phyloP scores from a whole-genome alignment of 2,888 invertebrate species.

The Griposia aprilina region DNA sequence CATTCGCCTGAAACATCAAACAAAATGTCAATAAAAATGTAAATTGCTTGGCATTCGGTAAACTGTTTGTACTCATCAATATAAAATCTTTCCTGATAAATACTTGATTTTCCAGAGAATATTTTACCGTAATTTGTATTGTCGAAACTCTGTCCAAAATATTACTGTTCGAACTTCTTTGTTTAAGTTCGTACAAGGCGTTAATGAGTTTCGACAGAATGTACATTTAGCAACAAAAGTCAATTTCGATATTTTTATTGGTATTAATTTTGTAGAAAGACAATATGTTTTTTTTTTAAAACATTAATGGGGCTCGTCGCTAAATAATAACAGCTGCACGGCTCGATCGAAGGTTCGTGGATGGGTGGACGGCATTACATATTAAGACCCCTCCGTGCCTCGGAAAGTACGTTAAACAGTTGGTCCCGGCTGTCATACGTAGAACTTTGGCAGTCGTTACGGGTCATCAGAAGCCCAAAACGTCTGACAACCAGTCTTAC shows the following conservation, averaged over 20 bases:
- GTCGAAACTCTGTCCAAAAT: constrained; percentile 19
- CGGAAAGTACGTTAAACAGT: too few relatives aligned
- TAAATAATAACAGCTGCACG: too few relatives aligned
- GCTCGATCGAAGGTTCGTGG: too few relatives aligned
- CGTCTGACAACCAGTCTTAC: too few relatives aligned
- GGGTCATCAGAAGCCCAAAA: too few relatives aligned
- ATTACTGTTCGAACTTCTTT: constrained; percentile 24
- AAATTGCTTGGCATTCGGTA: constrained; percentile 43
- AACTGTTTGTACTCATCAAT: constrained; percentile 39
- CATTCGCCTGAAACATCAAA: constrained; percentile 48
- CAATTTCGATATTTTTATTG: neutral
- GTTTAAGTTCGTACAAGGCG: constrained; percentile 22
- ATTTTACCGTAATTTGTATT: constrained; percentile 30
- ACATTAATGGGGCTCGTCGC: neutral
- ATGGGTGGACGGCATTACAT: too few relatives aligned
- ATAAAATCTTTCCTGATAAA: constrained; percentile 45
- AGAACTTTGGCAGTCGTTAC: too few relatives aligned
- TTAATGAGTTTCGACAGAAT: constrained; percentile 31
- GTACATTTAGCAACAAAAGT: constrained; percentile 4
- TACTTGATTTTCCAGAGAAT: constrained; percentile 37
- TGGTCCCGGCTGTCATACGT: too few relatives aligned
- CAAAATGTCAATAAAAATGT: constrained; percentile 57
- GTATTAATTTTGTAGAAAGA: neutral
- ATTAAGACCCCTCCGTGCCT: too few relatives aligned
- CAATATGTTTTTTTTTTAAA: too few relatives aligned